Evolutionary conservation across 1,140 invertebrate species (phyloP).

Genomic region (Dendroctonus valens): DNA sequence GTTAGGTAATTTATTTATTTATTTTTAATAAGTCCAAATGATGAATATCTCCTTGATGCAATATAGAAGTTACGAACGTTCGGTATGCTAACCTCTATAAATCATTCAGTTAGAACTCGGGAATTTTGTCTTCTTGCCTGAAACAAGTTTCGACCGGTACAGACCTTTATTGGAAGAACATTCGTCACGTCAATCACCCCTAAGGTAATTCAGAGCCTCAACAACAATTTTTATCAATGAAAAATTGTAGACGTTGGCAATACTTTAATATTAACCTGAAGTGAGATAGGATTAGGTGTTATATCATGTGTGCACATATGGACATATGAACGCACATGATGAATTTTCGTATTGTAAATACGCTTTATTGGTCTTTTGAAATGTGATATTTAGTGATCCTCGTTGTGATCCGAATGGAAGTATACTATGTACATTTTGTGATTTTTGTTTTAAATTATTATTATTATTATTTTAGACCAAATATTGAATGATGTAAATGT

Average conservation of each 20-base stretch:
- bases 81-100: slow-evolving; percentile 3
- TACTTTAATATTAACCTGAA: not conserved
- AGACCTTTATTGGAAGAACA: too few species aligned
- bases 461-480: slow-evolving; percentile 18
- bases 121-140: not conserved
- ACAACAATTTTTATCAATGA: too few species aligned
- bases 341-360: slow-evolving; percentile 1
- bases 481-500: slow-evolving; percentile 14
- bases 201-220: too few species aligned
- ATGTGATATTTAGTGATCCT: slow-evolving; percentile 30
- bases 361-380: slow-evolving; percentile 14
- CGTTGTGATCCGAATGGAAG: slow-evolving; percentile 12
- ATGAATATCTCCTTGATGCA: not conserved
- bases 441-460: slow-evolving; percentile 19
- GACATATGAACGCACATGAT: not conserved
- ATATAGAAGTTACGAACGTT: not conserved
- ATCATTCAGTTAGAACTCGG: not conserved
- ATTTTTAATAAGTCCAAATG: slow-evolving; percentile 5
- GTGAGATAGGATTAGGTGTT: slow-evolving; percentile 4
- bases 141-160: too few species aligned
- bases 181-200: too few species aligned
- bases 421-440: slow-evolving; percentile 24
- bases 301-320: not conserved
- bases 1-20: slow-evolving; percentile 34
- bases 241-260: not conserved